Evolutionary conservation across 2,113 vertebrate species (phyloP).

Genomic region (Saccopteryx leptura): DNA sequence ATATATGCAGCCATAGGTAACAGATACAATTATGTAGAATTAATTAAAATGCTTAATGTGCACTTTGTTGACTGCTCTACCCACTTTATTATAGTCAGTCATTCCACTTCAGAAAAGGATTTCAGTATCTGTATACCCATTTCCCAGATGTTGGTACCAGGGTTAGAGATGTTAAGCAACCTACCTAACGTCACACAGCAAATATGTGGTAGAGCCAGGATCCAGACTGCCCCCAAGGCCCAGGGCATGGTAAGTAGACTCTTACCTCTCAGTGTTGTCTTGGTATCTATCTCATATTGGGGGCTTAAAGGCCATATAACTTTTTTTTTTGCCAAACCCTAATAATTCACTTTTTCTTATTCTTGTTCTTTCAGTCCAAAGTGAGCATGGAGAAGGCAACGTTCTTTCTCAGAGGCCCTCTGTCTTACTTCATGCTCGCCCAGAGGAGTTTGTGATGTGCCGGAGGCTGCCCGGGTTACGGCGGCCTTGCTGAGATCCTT

Average conservation of each 20-base stretch:
- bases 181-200: not conserved
- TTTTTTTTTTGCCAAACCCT: not conserved
- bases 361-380: not conserved
- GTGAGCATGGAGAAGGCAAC: not conserved
- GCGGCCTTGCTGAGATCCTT: not conserved
- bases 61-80: not conserved
- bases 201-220: not conserved
- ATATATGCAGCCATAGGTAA: not conserved
- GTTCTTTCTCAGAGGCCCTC: not conserved
- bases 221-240: not conserved
- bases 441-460: not conserved
- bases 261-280: fast-evolving
- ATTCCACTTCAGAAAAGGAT: not conserved
- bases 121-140: not conserved
- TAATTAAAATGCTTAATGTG: not conserved
- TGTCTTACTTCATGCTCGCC: not conserved
- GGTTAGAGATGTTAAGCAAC: not conserved
- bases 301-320: fast-evolving
- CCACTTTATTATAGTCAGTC: not conserved
- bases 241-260: no score
- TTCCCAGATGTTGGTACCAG: not conserved
- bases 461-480: not conserved
- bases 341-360: not conserved
- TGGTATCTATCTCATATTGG: not conserved
- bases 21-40: not conserved